Evolutionary conservation across 2,797 vertebrate genomes (phyloP), one percentile per base, ranked within the genome.

Genomic region (Rallus crepitans): DNA sequence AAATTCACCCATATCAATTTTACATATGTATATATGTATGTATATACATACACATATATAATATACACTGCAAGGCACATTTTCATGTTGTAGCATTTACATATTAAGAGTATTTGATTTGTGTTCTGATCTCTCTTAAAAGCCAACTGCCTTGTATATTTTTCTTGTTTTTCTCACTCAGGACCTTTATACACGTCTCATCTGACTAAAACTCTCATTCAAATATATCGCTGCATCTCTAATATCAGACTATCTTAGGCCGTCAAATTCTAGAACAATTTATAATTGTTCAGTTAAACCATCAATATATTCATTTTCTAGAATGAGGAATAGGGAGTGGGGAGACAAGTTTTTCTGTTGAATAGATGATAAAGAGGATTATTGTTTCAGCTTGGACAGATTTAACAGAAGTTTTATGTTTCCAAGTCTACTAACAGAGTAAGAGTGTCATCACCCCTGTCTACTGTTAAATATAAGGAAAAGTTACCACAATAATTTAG

Each of bases 401-500:
- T 89, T 90, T 76, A 53, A 48, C 2, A 61, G 63, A 92, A 73
- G 64, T 90, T 94, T 88, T 79, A 78, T 87, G 63, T 82, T 96
- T 89, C 92, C 47, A 64, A 76, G 50, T 61, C 64, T 47, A 45
- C 81, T 81, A 88, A 93, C 47, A 78, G 83, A 86, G 42, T 70
- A 79, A 95, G 47, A 85, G 76, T 76, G 77, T 37, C 80, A 94
- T 60, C 28, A 47, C 57, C 82, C 78, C 90, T 65, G 50, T 88
- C 89, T 89, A n/a, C 59, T 40, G 19, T 81, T 84, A 82, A 96
- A 94, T 94, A 65, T 64, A 89, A 73, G 64, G 80, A 83, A 90
- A 77, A 69, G 7, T 60, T 37, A 47, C 50, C 55, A 50, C 87
- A 82, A 53, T 87, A 69, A 77, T 48, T 97, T 78, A 75, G 53